Conservation (phyloP, 2,113 vertebrate genomes). For the Bucco capensis region DNA sequence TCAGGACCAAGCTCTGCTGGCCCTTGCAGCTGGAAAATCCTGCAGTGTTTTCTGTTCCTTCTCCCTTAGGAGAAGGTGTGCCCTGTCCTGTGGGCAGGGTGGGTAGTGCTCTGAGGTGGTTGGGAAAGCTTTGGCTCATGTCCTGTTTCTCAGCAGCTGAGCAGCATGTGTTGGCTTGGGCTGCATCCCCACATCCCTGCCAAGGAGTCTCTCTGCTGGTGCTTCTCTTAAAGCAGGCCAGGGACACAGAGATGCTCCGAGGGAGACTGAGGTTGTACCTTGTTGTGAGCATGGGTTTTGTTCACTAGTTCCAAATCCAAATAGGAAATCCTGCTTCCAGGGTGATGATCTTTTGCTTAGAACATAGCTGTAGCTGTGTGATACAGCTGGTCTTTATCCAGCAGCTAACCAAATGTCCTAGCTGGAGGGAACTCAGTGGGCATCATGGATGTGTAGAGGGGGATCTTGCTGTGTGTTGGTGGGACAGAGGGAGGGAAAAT, state of each 20-base stretch:
- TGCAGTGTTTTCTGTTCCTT: not conserved
- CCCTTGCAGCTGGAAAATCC: not conserved
- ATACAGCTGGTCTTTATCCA: not conserved
- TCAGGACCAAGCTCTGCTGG: not conserved
- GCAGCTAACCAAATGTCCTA: not conserved
- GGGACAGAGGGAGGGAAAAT: not conserved
- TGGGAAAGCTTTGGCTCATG: not conserved
- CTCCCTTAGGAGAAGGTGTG: not conserved
- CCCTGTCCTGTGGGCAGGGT: not conserved
- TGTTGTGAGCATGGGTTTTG: not conserved
- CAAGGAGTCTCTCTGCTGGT: fast-evolving
- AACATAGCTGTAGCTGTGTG: not conserved
- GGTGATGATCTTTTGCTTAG: not conserved
- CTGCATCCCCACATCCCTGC: fast-evolving
- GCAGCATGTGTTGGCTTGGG: fast-evolving
- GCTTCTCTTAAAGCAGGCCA: not conserved
- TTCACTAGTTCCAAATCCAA: not conserved
- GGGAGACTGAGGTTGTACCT: fast-evolving
- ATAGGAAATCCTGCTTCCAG: not conserved
- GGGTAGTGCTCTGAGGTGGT: fast-evolving
- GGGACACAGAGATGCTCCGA: not conserved
- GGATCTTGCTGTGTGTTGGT: not conserved
- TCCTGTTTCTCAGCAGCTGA: not conserved
- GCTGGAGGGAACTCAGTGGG: not conserved
- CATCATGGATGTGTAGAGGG: not conserved